Evolutionary conservation across 2,797 vertebrate genomes (phyloP).

Genomic region (Aulostomus chinensis): DNA sequence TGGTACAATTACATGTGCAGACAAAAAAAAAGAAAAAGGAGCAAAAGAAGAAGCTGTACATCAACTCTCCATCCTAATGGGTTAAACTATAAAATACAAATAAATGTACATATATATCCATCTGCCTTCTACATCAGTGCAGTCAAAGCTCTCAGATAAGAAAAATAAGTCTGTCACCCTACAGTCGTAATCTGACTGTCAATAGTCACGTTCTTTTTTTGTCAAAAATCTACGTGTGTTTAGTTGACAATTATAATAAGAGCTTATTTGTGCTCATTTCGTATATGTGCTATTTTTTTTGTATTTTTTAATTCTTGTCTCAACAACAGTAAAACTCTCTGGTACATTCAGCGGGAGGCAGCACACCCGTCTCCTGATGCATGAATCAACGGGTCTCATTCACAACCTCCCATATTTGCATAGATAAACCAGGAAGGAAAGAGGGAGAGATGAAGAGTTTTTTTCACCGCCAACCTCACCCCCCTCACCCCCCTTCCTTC

Average conservation of each 20-base stretch:
- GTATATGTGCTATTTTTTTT: slow-evolving; percentile 45
- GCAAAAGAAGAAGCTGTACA: slow-evolving; percentile 49
- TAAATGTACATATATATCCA: slow-evolving; percentile 52
- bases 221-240: slow-evolving; percentile 49
- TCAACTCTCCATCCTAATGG: slow-evolving; percentile 52
- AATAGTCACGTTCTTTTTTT: slow-evolving; percentile 37
- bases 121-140: slow-evolving; percentile 51
- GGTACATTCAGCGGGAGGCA: slow-evolving; percentile 23
- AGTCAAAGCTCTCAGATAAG: slow-evolving; percentile 44
- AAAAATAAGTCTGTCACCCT: slow-evolving; percentile 58
- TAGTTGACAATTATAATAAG: slow-evolving; percentile 42
- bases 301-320: background rate
- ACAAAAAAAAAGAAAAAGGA: slow-evolving; percentile 11
- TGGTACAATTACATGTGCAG: slow-evolving; percentile 5
- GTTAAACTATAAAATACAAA: slow-evolving; percentile 66
- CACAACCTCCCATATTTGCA: slow-evolving; percentile 36
- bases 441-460: slow-evolving; percentile 16
- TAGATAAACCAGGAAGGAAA: slow-evolving; percentile 46
- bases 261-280: slow-evolving; percentile 33
- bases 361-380: slow-evolving; percentile 28
- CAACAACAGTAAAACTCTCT: slow-evolving; percentile 24
- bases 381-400: slow-evolving; percentile 49
- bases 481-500: background rate
- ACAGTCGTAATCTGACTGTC: slow-evolving; percentile 27
- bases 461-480: too few relatives aligned